Evolutionary conservation across 64 coral and sea anemone genomes (phyloP).

Genomic region (Acropora tenuis): DNA sequence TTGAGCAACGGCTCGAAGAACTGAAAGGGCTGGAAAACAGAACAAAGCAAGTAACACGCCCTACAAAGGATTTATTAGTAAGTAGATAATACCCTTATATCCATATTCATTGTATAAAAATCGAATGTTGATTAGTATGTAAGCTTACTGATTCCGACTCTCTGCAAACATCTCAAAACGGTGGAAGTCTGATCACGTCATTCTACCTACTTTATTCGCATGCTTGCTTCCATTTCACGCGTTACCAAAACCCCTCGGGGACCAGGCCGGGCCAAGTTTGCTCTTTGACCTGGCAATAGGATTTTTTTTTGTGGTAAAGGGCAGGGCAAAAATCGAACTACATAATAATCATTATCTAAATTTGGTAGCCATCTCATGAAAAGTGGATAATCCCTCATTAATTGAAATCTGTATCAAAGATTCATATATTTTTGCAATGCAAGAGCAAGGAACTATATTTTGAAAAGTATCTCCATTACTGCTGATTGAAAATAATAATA

Average conservation of each 20-base stretch:
- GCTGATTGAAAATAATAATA: too few relatives aligned
- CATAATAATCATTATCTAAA: too few relatives aligned
- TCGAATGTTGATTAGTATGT: not conserved
- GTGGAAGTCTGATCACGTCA: not conserved
- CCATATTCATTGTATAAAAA: not conserved
- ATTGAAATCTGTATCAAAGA: too few relatives aligned
- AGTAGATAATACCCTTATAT: not conserved
- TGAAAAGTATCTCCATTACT: too few relatives aligned
- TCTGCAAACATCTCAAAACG: not conserved
- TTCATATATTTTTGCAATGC: too few relatives aligned
- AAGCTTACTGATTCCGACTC: not conserved
- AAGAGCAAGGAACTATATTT: too few relatives aligned
- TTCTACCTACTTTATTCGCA: not conserved
- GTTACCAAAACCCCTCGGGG: not conserved
- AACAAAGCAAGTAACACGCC: not conserved
- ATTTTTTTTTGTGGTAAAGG: too few relatives aligned
- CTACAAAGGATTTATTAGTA: constrained; percentile 9
- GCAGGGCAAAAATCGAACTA: too few relatives aligned
- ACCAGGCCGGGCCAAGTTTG: not conserved
- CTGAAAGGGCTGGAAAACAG: not conserved
- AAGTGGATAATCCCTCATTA: too few relatives aligned
- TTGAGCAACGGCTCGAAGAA: constrained; percentile 1
- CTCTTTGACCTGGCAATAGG: too few relatives aligned
- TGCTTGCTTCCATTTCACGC: not conserved
- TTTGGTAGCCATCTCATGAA: too few relatives aligned